Conservation (phyloP, 2,888 invertebrate genomes). For the Bombylius discolor region DNA sequence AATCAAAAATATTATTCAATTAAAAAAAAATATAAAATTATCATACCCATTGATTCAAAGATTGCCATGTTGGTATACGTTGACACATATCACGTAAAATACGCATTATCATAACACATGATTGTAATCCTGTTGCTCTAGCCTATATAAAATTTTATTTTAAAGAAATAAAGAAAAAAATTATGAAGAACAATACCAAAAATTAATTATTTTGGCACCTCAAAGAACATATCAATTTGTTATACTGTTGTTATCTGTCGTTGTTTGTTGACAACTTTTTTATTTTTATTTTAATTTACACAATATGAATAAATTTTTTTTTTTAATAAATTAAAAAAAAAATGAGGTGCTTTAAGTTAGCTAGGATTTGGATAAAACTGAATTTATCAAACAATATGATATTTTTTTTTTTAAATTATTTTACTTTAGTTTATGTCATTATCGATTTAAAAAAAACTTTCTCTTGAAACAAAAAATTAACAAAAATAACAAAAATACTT, state of each 20-base stretch:
- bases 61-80: slow-evolving; percentile 87
- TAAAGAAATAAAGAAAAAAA: neutral
- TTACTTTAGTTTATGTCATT: neutral
- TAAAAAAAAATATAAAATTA: too few species aligned
- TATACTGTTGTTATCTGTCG: too few species aligned
- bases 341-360: slow-evolving; percentile 20
- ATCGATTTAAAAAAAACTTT: too few species aligned
- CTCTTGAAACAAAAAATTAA: too few species aligned
- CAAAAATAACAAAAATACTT: too few species aligned
- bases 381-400: slow-evolving; percentile 17
- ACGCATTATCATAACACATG: slow-evolving; percentile 92
- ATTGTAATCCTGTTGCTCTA: slow-evolving; percentile 88
- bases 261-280: too few species aligned
- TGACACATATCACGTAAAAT: slow-evolving; percentile 91
- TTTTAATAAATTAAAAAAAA: neutral
- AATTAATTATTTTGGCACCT: too few species aligned
- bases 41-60: slow-evolving; percentile 82
- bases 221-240: too few species aligned
- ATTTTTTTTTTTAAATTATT: neutral
- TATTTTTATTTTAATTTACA: too few species aligned
- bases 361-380: slow-evolving; percentile 17
- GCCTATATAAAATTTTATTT: slow-evolving; percentile 49
- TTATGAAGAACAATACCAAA: neutral
- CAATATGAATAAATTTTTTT: too few species aligned
- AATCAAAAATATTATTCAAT: neutral